Percentiles rank a stretch among this genome's conserved stretches.
Evolutionary conservation across 2,888 invertebrate genomes (phyloP).

Genomic region (Apotomis betuletana): DNA sequence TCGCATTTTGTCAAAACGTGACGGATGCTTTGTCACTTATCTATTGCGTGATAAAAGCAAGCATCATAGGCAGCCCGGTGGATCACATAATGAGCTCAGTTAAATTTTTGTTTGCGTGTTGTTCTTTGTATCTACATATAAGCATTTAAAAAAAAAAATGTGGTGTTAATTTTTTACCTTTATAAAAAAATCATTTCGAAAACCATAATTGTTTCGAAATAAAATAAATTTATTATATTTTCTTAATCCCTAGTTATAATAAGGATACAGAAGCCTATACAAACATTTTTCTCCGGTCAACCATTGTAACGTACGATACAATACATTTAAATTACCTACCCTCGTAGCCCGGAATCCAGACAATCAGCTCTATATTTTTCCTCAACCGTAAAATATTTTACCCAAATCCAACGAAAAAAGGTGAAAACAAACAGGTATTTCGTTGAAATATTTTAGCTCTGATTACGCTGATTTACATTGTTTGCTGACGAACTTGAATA

Average conservation of each 20-base stretch:
- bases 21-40: no score
- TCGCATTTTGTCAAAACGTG: no score
- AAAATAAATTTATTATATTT: background rate
- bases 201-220: no score
- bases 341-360: constrained; percentile 9
- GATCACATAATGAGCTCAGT: no score
- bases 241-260: constrained; percentile 11
- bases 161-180: no score
- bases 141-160: no score
- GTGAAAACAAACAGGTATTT: constrained; percentile 28
- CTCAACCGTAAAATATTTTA: constrained; percentile 29
- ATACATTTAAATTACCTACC: constrained; percentile 24
- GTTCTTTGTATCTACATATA: no score
- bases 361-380: constrained; percentile 32
- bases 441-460: constrained; percentile 28
- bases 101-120: no score
- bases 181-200: no score
- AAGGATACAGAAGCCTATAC: constrained; percentile 2
- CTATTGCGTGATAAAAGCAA: no score
- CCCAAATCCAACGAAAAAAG: constrained; percentile 27
- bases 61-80: no score
- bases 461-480: constrained; percentile 32
- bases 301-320: constrained; percentile 8
- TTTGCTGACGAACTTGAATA: constrained; percentile 31
- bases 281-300: constrained; percentile 12